Evolutionary conservation across 2,113 vertebrate genomes (phyloP).

Genomic region (Lepus timidus): DNA sequence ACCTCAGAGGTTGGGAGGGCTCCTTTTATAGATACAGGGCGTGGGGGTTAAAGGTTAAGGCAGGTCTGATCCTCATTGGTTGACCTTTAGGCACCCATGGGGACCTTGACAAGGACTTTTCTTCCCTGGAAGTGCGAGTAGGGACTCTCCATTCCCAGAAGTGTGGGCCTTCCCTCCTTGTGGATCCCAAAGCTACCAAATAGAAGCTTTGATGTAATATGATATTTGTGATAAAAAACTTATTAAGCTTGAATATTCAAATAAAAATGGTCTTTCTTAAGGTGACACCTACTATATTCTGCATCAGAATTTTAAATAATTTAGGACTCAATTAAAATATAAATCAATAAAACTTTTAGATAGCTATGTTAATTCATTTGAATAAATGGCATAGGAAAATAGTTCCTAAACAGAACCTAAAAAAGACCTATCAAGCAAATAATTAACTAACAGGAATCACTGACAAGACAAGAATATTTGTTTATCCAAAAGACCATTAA

Average conservation of each 20-base stretch:
- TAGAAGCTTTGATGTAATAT: neutral
- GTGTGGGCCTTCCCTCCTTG: too few species aligned
- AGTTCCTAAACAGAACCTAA: neutral
- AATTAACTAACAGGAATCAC: neutral
- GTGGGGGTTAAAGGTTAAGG: too few species aligned
- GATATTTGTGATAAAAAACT: neutral
- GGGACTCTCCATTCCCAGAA: too few species aligned
- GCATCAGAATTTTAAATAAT: neutral
- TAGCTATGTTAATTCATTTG: neutral
- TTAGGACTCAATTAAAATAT: neutral
- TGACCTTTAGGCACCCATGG: too few species aligned
- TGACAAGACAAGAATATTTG: neutral
- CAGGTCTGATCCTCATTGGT: too few species aligned
- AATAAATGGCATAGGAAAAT: neutral
- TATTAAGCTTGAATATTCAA: neutral
- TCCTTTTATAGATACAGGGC: too few species aligned
- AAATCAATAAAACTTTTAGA: neutral
- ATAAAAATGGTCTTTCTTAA: neutral
- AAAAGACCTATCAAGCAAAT: neutral
- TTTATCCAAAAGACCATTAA: neutral
- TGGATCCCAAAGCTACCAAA: too few species aligned
- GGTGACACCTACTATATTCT: too few species aligned
- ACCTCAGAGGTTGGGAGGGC: too few species aligned
- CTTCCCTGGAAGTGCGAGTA: too few species aligned
- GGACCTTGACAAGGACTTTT: too few species aligned